Evolutionary conservation across 1,140 invertebrate species (phyloP), one percentile per base, ranked within the genome.

Genomic region (Brachionus rubens): DNA sequence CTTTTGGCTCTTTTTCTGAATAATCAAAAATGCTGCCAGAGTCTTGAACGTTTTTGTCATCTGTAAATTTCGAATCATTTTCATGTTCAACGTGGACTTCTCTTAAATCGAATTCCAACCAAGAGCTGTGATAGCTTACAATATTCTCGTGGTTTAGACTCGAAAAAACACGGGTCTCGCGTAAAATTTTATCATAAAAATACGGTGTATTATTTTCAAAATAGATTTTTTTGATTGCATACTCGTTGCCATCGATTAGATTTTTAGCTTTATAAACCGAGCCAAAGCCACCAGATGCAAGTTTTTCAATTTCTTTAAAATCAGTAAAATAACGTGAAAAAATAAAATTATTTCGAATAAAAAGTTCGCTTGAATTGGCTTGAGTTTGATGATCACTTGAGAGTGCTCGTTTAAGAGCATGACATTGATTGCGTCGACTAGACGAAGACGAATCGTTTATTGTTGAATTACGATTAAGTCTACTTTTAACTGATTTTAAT

Each of bases 71-170:
- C 9, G 21, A 12, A 47, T 50, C n/a, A 47, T 46, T 30, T 21
- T 30, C n/a, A n/a, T n/a, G n/a, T n/a, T 54, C 19, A 7, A 2
- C 16, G 12, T 40, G n/a, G 0, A 50, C 30, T 72, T 65, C 5
- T 30, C 0, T 40, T 19, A 50, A 19, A 33, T 54, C 68, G n/a
- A 50, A 48, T 19, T 72, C 68, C 10, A 72, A 12, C 68, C 68
- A 72, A 19, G 46, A 50, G 30, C 50, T 72, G 6, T 50, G 33
- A 52, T 72, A 72, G 24, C 47, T 48, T 19, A 72, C 68, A n/a
- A 72, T 54, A 54, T 72, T 72, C 10, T 72, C 68, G 19, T 72
- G 68, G 36, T 72, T 48, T 10, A 72, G 46, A 21, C 43, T 72
- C 12, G 68, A 48, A 30, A 72, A 50, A 12, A 72, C n/a, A 36